Evolutionary conservation across 2,888 invertebrate species (phyloP), one percentile per base, ranked within the genome.

Genomic region (Encarsia formosa): DNA sequence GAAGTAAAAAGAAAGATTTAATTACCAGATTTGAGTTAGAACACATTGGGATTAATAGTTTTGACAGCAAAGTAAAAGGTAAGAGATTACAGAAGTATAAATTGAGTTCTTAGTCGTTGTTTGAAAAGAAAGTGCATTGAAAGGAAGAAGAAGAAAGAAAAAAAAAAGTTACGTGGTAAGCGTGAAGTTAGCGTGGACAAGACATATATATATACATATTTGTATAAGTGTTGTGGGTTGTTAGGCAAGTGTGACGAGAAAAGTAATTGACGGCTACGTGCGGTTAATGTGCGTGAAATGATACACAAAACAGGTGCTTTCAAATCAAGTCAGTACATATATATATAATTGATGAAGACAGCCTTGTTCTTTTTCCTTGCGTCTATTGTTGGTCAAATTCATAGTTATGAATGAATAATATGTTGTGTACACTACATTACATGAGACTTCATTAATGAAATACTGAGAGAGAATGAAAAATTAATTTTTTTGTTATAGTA

Each of bases 231-330:
- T 3, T 15, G 15, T 16, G 15, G 16, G 2, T 6, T 13, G 2
- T 2, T 56, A 52, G 49, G 42, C 46, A 35, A 22, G 56, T 56
- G 56, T 56, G 37, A 50, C 50, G 54, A 56, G 47, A 41, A 49
- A 49, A 52, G 42, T 54, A 59, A 56, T 50, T 56, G 54, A 52
- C 38, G 40, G 47, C 53, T 59, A 56, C 56, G 52, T 59, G 54
- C 46, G 16, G 52, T 59, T 59, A 58, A 52, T 51, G 56, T 58
- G 46, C 49, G 42, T 39, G 32, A 44, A 41, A 51, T 55, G 49
- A 24, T 52, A 37, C 26, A 45, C 40, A 49, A 47, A 45, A n/a
- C n/a, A 42, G 51, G 49, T 52, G 55, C 49, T 40, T 35, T 42
- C 13, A 26, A 49, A 23, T 44, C 26, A 24, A 35, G 46, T 42